Evolutionary conservation across 2,113 vertebrate species (phyloP).

Genomic region (Calidris pugnax): DNA sequence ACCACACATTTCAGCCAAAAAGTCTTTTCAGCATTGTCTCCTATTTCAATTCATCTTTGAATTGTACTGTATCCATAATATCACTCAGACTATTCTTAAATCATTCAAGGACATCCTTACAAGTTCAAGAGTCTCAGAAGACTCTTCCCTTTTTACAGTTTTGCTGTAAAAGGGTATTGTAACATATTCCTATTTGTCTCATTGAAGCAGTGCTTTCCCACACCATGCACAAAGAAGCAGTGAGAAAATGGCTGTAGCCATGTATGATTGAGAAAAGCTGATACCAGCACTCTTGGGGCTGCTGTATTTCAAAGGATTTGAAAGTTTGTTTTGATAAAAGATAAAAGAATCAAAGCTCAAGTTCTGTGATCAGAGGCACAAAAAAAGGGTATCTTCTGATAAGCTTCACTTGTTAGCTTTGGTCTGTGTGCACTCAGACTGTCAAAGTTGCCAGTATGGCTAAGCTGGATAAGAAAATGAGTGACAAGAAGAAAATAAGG

Average conservation of each 20-base stretch:
- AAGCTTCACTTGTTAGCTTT: constrained; percentile 50
- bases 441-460: not conserved
- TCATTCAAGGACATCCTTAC: constrained; percentile 41
- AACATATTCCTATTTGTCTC: constrained; percentile 32
- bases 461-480: constrained; percentile 45
- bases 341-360: constrained; percentile 38
- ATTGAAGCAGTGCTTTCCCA: not conserved
- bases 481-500: constrained; percentile 13
- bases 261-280: constrained; percentile 20
- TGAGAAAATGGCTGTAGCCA: not conserved
- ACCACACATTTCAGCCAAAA: not conserved
- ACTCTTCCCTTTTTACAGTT: not conserved
- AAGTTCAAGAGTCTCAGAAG: constrained; percentile 13
- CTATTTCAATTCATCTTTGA: constrained; percentile 14
- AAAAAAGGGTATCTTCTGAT: constrained; percentile 4
- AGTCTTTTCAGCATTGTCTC: not conserved
- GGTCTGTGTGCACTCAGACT: not conserved
- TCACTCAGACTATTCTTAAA: constrained; percentile 14
- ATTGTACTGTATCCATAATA: not conserved
- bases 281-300: constrained; percentile 34
- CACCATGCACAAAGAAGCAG: not conserved
- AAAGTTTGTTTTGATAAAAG: constrained; percentile 52
- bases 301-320: constrained; percentile 29
- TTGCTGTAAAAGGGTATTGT: not conserved
- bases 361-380: constrained; percentile 18